Conservation (phyloP, 2,888 invertebrate genomes). For the Drosophila fungiperda region DNA sequence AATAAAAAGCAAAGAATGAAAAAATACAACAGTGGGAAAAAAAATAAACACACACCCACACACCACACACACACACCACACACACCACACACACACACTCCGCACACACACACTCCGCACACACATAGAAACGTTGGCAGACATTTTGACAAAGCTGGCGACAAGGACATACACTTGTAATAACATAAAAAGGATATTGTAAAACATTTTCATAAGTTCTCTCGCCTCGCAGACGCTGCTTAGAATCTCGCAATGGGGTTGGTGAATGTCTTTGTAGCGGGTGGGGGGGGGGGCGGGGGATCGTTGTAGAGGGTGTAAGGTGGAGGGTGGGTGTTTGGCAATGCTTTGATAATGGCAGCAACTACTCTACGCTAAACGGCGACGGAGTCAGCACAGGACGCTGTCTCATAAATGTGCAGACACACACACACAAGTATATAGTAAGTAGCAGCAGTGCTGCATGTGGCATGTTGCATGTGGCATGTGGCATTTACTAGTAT, state of each 20-base stretch:
- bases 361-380: conserved; percentile 27
- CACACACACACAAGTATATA: neutral
- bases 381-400: conserved; percentile 21
- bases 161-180: conserved; percentile 83
- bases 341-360: conserved; percentile 8
- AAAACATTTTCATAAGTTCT: conserved; percentile 83
- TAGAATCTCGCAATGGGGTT: conserved; percentile 1
- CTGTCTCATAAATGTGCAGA: conserved; percentile 19
- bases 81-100: neutral
- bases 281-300: neutral
- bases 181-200: conserved; percentile 84
- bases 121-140: conserved; percentile 67
- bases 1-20: conserved; percentile 16
- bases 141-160: conserved; percentile 83
- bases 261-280: neutral
- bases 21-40: conserved; percentile 16
- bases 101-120: neutral
- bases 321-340: conserved; percentile 2
- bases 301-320: neutral
- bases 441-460: neutral
- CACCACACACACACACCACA: neutral
- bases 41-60: conserved; percentile 2
- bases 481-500: neutral
- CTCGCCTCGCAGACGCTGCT: conserved; percentile 49
- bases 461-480: neutral